Percentiles rank a stretch among this genome's conserved stretches.
These are phyloP conservation scores for Hoplodrina ambigua DNA, from an alignment of 2,888 invertebrate genomes.

Conservation along the genomic window DNA sequence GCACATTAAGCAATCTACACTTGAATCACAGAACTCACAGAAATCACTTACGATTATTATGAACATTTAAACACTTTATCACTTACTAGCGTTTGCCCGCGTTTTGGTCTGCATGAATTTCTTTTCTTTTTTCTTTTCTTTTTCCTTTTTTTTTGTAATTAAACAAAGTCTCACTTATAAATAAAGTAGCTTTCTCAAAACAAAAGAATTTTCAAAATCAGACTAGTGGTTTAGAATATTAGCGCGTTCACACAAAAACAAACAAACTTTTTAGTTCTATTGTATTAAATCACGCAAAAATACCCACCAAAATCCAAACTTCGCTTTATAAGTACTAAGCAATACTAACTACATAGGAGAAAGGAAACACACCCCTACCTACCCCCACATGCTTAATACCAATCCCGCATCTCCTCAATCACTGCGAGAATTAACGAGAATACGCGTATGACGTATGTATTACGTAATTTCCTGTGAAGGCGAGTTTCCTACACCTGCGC, in stretches of 20 bases:
- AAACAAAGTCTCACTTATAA: no score
- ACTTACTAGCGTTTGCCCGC: no score
- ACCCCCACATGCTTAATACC: slow-evolving; percentile 11
- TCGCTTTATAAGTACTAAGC: not conserved
- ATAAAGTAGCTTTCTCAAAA: no score
- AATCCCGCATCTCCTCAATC: slow-evolving; percentile 60
- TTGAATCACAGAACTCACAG: no score
- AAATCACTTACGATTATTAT: no score
- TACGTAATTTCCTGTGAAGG: slow-evolving; percentile 63
- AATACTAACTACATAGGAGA: not conserved
- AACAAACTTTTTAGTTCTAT: not conserved
- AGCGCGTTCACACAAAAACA: not conserved
- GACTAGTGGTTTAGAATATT: no score
- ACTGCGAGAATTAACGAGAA: slow-evolving; percentile 55
- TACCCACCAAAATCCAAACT: not conserved
- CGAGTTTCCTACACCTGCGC: slow-evolving; percentile 67
- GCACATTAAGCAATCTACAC: no score
- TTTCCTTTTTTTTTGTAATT: no score
- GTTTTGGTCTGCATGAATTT: no score
- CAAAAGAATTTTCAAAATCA: no score
- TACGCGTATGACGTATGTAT: slow-evolving; percentile 53
- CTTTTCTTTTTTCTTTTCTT: no score
- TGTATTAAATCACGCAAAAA: not conserved
- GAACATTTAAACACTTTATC: no score
- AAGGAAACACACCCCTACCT: not conserved